phyloP scores from a whole-genome alignment of 2,113 vertebrate species.

The Toxostoma redivivum region DNA sequence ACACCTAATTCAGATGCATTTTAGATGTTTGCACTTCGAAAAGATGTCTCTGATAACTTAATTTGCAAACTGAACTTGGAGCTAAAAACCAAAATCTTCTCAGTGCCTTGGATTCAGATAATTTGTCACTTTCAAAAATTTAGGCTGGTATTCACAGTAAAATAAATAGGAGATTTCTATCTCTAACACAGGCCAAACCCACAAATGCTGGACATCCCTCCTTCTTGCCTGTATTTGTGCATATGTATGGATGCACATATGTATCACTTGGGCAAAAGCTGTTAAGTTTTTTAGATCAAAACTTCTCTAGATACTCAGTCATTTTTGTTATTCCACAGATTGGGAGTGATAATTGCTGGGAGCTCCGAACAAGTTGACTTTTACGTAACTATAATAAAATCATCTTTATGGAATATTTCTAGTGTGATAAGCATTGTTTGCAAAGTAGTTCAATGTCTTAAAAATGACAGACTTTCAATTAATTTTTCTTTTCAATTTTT shows the following conservation, averaged over 20 bases:
- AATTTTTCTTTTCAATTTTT: neutral
- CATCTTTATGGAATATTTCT: conserved; percentile 8
- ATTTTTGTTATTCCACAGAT: neutral
- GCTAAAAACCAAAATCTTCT: neutral
- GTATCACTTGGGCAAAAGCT: neutral
- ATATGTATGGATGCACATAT: neutral
- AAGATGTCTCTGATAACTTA: neutral
- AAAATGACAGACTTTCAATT: neutral
- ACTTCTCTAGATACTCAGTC: neutral
- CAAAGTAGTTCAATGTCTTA: conserved; percentile 22
- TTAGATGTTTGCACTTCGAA: neutral
- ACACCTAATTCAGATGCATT: neutral
- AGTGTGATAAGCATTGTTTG: neutral
- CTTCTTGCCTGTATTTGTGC: neutral
- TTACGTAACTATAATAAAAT: neutral
- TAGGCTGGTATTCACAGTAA: neutral
- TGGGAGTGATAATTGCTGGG: neutral
- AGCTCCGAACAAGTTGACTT: neutral
- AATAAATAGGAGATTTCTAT: neutral
- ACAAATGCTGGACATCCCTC: neutral
- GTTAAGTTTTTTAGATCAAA: neutral
- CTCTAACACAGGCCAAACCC: neutral
- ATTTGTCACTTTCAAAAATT: neutral
- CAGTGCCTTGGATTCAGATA: neutral
- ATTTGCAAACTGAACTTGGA: neutral